A percentile compares a stretch with the other conserved stretches of the same genome.
phyloP scores from a whole-genome alignment of 2,888 invertebrate genomes.

The Aphidoletes aphidimyza region DNA sequence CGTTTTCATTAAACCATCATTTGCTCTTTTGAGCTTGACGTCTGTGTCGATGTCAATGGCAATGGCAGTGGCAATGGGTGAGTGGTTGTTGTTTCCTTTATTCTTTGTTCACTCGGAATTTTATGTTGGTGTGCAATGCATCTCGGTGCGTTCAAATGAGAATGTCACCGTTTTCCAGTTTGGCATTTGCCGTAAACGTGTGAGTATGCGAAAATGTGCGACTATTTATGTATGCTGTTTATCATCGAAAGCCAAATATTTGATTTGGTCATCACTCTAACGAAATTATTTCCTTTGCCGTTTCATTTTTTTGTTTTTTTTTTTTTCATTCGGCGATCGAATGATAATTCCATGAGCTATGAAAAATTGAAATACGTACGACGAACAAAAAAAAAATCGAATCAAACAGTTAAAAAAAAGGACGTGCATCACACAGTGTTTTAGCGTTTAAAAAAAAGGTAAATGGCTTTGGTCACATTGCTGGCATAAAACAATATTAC shows the following conservation, averaged over 20 bases:
- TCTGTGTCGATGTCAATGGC: not conserved
- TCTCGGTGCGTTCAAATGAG: not conserved
- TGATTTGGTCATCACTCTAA: conserved; percentile 49
- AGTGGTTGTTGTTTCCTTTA: not conserved
- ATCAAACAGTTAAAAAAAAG: not conserved
- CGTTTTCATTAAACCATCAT: conserved; percentile 39
- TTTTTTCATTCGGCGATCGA: not conserved
- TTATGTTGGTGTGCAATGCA: not conserved
- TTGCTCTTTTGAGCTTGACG: conserved; percentile 28
- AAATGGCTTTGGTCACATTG: conserved; percentile 23
- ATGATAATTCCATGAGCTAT: not conserved
- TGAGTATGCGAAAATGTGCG: not conserved
- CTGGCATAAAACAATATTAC: conserved; percentile 16
- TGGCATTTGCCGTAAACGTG: not conserved
- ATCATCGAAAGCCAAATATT: conserved; percentile 33
- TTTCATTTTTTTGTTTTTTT: not conserved
- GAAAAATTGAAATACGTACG: conserved; percentile 5
- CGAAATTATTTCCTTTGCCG: conserved; percentile 7
- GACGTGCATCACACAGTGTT: not conserved
- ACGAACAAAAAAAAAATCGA: not conserved
- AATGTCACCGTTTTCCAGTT: not conserved
- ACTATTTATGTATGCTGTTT: conserved; percentile 23
- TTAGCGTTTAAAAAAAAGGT: not conserved
- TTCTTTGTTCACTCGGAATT: not conserved
- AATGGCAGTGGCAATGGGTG: not conserved